Base-by-base conservation (phyloP, 2,888 invertebrate species). In the Tachina lurida region DNA sequence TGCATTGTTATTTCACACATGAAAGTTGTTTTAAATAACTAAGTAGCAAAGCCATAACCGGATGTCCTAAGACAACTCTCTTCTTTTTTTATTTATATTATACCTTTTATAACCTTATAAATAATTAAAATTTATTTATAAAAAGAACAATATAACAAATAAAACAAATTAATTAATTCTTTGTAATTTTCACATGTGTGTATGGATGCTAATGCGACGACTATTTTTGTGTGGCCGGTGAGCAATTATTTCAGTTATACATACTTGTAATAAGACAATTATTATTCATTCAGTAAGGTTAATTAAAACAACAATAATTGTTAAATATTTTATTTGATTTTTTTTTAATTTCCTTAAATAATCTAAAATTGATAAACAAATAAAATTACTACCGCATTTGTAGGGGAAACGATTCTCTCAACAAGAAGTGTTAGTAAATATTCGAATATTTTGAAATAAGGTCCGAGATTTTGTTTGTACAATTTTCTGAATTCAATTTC, bases 221-320 rank as follows among this genome's bases (percentile, higher is more conserved):
- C n/a, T 19, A 39, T 3, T 3, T 13, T 49, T 12, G 41, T 15
- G 45, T 19, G 52, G 45, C 19, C 47, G 31, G 22, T 63, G 49
- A 58, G 49, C 43, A 76, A 71, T 71, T 58, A 73, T 60, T 19
- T 31, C n/a, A 49, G 47, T 60, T 58, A 12, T 60, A 45, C 22
- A 10, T 58, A 77, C 70, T 76, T 60, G 47, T 63, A 75, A 65
- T 52, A 62, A 47, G 10, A 54, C 65, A 75, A 76, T 86, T 76
- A 76, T 86, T 76, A 75, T 67, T 86, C 79, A 76, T 75, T 75
- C 78, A 71, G 79, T 79, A 79, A 83, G 75, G 75, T 71, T 79
- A 79, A 82, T 78, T 58, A 75, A 77, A 60, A 60, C 70, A 86
- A 49, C 31, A 79, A 75, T 71, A 62, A 75, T 52, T 75, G 49